Percentiles rank a stretch among this genome's conserved stretches.
Evolutionary conservation across 2,113 vertebrate genomes (phyloP).

Genomic region (Nansenia antarctica): DNA sequence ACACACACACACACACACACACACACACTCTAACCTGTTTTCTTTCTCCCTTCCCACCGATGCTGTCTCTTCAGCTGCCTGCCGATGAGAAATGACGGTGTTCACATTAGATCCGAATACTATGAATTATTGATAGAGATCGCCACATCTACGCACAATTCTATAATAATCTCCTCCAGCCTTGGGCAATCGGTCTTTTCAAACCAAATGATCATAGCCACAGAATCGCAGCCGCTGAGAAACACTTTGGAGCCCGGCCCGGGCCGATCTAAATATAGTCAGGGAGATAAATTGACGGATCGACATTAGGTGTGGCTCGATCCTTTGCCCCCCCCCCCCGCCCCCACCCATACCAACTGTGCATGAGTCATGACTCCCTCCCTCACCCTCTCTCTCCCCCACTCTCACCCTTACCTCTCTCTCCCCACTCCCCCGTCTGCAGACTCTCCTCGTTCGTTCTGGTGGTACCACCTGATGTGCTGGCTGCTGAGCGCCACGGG

Average conservation of each 20-base stretch:
- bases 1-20: background rate
- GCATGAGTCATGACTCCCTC: constrained; percentile 3
- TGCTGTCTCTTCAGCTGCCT: background rate
- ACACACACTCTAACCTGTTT: background rate
- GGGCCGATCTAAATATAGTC: background rate
- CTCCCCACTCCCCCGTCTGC: constrained; percentile 6
- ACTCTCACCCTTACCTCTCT: too few relatives aligned
- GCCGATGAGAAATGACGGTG: background rate
- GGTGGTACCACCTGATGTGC: constrained; percentile 96
- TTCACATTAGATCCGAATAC: background rate
- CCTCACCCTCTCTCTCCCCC: too few relatives aligned
- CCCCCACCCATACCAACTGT: background rate
- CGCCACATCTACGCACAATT: background rate
- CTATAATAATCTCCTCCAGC: background rate
- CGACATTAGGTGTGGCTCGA: constrained; percentile 5
- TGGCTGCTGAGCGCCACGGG: constrained; percentile 93
- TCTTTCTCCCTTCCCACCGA: background rate
- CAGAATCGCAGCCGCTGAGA: background rate
- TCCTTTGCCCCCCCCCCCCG: background rate
- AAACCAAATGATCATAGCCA: background rate
- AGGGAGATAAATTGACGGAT: background rate
- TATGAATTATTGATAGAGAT: background rate
- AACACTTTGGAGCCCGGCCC: background rate
- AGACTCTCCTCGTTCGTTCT: constrained; percentile 96
- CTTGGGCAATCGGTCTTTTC: background rate